These are phyloP conservation scores for Nasua narica DNA, from an alignment of 2,797 vertebrate species.

Conservation along the genomic window DNA sequence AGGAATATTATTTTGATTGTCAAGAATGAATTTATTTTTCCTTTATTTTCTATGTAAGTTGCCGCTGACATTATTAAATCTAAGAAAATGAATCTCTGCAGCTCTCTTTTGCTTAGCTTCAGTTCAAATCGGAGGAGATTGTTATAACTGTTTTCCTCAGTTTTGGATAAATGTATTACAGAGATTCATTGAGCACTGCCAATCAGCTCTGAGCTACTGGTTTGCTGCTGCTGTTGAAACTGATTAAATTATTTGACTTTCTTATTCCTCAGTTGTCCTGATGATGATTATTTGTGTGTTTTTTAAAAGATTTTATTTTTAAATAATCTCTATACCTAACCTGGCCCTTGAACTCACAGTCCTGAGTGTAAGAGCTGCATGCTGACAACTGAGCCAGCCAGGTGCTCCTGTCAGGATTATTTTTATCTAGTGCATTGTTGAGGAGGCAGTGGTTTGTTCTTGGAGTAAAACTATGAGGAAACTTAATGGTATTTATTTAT, in stretches of 20 bases:
- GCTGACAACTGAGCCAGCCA: neutral
- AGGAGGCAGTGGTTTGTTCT: neutral
- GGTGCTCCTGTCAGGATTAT: neutral
- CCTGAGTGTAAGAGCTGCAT: neutral
- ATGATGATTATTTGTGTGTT: neutral
- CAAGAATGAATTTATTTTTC: slow-evolving; percentile 14
- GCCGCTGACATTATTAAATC: neutral
- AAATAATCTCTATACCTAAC: neutral
- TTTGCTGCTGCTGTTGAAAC: neutral
- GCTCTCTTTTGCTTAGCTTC: neutral
- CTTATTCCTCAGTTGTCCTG: neutral
- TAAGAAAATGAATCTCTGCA: neutral
- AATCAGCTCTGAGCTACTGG: neutral
- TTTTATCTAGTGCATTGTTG: neutral
- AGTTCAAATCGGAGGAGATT: slow-evolving; percentile 2
- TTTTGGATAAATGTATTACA: neutral
- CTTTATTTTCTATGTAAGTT: slow-evolving; percentile 3
- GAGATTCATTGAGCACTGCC: neutral
- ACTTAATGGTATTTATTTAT: neutral
- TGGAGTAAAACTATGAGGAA: neutral
- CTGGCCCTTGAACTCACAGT: neutral
- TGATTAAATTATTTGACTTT: slow-evolving; percentile 16
- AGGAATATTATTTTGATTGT: neutral
- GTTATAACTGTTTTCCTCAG: neutral
- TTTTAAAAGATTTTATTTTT: neutral